A percentile compares a stretch with the other conserved stretches of the same genome.
Evolutionary conservation across 2,797 vertebrate genomes (phyloP).

Genomic region (Neostethus bicornis): DNA sequence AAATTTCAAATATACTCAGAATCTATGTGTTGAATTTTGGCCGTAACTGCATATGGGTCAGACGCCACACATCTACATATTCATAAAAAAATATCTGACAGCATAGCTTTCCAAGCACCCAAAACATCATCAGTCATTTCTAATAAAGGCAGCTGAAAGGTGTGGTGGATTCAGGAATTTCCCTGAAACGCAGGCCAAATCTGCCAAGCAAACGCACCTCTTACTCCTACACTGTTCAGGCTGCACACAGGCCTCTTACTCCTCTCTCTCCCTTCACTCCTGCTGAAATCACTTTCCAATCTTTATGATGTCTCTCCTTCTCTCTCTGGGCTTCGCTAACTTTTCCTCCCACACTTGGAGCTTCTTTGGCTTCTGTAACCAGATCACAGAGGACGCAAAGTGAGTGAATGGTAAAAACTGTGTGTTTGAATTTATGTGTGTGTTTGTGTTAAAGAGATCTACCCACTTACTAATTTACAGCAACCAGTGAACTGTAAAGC

Average conservation of each 20-base stretch:
- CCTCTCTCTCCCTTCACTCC: constrained; percentile 62
- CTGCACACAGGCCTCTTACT: constrained; percentile 26
- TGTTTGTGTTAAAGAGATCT: constrained; percentile 40
- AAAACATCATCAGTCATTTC: constrained; percentile 58
- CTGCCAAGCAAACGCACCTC: constrained; percentile 34
- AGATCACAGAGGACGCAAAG: constrained; percentile 22
- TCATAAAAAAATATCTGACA: background rate
- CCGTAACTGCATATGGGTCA: too few species aligned
- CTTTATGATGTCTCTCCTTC: background rate
- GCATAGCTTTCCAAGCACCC: constrained; percentile 39
- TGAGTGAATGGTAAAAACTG: constrained; percentile 14
- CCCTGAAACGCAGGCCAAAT: constrained; percentile 55
- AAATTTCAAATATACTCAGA: too few species aligned
- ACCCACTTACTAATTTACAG: constrained; percentile 71
- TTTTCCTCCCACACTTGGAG: constrained; percentile 39
- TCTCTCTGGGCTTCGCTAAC: constrained; percentile 1
- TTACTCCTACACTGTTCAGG: constrained; percentile 38
- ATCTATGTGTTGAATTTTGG: too few species aligned
- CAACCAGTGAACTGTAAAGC: constrained; percentile 72
- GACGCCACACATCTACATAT: constrained; percentile 10
- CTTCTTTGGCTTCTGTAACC: constrained; percentile 22
- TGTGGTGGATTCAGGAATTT: constrained; percentile 67
- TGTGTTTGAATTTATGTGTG: constrained; percentile 8
- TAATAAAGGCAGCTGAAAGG: constrained; percentile 58
- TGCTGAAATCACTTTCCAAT: constrained; percentile 40